These are phyloP conservation scores for Aplocera efformata DNA, from an alignment of 2,888 invertebrate genomes.

Conservation along the genomic window DNA sequence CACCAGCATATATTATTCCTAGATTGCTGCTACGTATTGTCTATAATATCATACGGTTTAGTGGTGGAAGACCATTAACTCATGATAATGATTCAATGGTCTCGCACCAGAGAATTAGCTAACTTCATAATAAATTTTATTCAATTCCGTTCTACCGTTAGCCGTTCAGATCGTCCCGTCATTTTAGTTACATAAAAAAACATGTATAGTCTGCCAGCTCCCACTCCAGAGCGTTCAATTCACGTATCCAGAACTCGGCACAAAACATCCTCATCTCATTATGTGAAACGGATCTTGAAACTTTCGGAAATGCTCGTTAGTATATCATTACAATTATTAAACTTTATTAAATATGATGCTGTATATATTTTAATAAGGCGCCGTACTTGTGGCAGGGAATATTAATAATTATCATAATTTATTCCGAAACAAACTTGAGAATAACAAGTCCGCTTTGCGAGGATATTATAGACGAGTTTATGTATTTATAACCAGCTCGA, in stretches of 20 bases:
- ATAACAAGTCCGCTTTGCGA: conserved; percentile 24
- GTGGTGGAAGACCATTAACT: too few species aligned
- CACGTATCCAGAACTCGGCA: not conserved
- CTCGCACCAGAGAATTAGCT: too few species aligned
- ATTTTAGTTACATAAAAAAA: too few species aligned
- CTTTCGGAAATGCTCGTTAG: conserved; percentile 11
- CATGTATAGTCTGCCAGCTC: too few species aligned
- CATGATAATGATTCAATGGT: too few species aligned
- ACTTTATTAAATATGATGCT: conserved; percentile 18
- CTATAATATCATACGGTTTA: too few species aligned
- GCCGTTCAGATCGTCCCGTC: too few species aligned
- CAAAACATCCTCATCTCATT: conserved; percentile 4
- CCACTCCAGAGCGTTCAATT: too few species aligned
- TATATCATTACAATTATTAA: conserved; percentile 13
- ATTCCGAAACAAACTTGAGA: conserved; percentile 34
- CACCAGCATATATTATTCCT: too few species aligned
- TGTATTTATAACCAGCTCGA: conserved; percentile 24
- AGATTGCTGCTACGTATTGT: too few species aligned
- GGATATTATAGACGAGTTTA: conserved; percentile 31
- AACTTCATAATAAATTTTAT: too few species aligned
- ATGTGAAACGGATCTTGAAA: conserved; percentile 8
- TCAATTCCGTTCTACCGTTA: too few species aligned
- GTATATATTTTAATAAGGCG: conserved; percentile 27
- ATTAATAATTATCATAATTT: conserved; percentile 40
- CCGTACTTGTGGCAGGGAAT: conserved; percentile 20